Base-by-base conservation (phyloP, 2,888 invertebrate species). In the Odontocerum albicorne region DNA sequence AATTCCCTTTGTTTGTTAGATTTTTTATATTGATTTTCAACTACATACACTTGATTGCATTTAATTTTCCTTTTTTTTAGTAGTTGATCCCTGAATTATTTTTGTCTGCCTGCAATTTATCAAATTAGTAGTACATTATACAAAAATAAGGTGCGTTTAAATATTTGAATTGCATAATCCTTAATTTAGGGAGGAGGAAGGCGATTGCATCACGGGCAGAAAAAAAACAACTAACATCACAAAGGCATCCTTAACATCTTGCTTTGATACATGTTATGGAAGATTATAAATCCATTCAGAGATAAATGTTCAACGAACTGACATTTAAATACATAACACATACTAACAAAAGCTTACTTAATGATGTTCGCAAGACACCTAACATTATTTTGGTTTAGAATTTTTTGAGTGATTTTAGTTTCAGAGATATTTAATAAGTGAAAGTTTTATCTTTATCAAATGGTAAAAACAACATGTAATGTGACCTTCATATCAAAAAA, bases 131-230 rank as follows among this genome's bases (percentile, higher is more conserved):
- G 27, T 27, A 10, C 10, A 27, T 7, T 27, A 27, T 27, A 4
- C 6, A 4, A 27, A 27, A 7, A 27, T 10, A 27, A 27, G 27
- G 27, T 27, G 27, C 27, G 27, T 27, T 33, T 56, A 54, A 57
- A 60, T 49, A 52, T 56, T 60, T 61, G 61, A 61, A 53, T 49
- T 45, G 55, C 49, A 49, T 61, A 58, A 61, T 61, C 61, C 61
- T 61, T 61, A 51, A 60, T 61, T 39, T 49, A 61, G 61, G 61
- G 58, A 58, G 61, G 58, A 56, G 58, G 58, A 42, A 52, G 58
- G 56, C 58, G 61, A 47, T 36, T 56, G 38, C 61, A 58, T 55
- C 49, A 55, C 33, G 61, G 61, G 47, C 55, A 61, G 61, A 61
- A 60, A 55, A 55, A 33, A 44, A 51, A 51, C 55, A 51, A 55